phyloP scores from a whole-genome alignment of 2,888 invertebrate genomes.

The Lasioglossum marginatum region DNA sequence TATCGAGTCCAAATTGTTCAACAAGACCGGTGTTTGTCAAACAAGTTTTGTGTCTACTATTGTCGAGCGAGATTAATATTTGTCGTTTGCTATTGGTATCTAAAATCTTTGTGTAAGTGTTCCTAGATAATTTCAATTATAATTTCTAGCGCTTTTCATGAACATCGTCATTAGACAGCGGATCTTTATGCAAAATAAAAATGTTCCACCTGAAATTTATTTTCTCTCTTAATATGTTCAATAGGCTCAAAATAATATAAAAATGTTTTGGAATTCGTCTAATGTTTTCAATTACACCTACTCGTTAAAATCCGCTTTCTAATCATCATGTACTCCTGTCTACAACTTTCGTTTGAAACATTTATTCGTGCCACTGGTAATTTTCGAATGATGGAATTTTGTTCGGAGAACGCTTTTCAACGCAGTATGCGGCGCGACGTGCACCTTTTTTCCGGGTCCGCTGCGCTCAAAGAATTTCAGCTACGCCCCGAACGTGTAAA shows the following conservation, averaged over 20 bases:
- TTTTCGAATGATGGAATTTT: not conserved
- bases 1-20: constrained; percentile 27
- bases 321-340: no score
- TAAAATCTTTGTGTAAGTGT: no score
- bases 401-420: not conserved
- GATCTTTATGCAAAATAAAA: no score
- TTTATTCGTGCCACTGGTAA: not conserved
- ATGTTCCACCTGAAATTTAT: no score
- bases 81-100: not conserved
- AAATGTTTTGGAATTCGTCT: no score
- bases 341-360: not conserved
- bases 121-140: no score
- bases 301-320: no score
- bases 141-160: no score
- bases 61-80: not conserved
- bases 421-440: constrained; percentile 6
- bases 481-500: constrained; percentile 78
- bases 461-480: constrained; percentile 79
- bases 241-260: no score
- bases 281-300: no score
- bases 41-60: not conserved
- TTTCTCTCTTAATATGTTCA: no score
- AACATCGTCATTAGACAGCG: no score
- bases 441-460: constrained; percentile 63
- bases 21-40: not conserved